Conservation (phyloP, 2,113 vertebrate species). For the Dermatemys mawii region DNA sequence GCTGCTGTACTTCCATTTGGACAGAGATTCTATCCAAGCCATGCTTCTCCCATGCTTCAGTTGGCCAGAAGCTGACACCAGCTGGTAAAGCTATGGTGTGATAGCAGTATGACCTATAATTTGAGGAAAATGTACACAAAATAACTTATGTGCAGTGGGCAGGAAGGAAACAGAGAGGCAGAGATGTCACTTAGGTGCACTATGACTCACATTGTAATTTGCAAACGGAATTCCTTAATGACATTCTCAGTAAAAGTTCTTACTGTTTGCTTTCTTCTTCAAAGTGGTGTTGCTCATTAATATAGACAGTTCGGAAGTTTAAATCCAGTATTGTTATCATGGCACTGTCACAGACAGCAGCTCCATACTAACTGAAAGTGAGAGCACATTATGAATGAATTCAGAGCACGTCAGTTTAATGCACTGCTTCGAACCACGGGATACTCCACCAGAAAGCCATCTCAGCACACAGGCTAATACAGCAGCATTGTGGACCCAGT, state of each 20-base stretch:
- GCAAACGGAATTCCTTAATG: not conserved
- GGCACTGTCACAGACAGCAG: not conserved
- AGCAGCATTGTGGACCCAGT: too few relatives aligned
- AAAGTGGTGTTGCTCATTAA: too few relatives aligned
- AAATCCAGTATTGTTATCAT: not conserved
- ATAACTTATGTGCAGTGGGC: not conserved
- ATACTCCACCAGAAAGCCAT: too few relatives aligned
- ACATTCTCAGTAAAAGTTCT: not conserved
- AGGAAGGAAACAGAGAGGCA: not conserved
- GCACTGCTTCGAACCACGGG: too few relatives aligned
- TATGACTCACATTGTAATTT: not conserved
- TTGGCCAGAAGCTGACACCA: not conserved
- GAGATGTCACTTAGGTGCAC: not conserved
- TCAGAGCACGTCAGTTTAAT: too few relatives aligned
- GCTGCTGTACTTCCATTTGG: not conserved
- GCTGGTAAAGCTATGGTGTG: not conserved
- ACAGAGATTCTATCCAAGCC: not conserved
- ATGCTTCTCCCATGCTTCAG: not conserved
- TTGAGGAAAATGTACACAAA: not conserved
- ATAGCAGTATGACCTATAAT: not conserved
- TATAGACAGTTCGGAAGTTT: too few relatives aligned
- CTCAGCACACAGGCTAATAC: too few relatives aligned
- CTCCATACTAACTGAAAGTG: not conserved
- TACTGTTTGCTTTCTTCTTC: not conserved
- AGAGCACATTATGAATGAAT: too few relatives aligned